phyloP scores from a whole-genome alignment of 2,888 invertebrate species.

The Acronicta leporina region DNA sequence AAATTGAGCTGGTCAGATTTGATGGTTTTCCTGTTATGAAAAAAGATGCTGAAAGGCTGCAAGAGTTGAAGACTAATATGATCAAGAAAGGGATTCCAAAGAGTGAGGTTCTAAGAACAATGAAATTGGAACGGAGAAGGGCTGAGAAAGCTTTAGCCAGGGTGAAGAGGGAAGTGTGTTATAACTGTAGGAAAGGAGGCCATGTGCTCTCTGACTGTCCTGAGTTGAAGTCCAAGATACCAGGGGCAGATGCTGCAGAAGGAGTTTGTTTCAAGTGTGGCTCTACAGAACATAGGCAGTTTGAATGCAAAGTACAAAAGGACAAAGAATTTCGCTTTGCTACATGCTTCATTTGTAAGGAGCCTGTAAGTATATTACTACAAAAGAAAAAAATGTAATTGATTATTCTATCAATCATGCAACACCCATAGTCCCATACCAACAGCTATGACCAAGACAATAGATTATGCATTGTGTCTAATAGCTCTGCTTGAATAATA shows the following conservation, averaged over 20 bases:
- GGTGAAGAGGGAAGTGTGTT: constrained; percentile 92
- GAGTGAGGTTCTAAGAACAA: constrained; percentile 90
- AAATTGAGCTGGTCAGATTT: constrained; percentile 89
- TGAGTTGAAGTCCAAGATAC: constrained; percentile 88
- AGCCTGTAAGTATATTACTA: constrained; percentile 86
- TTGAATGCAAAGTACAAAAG: constrained; percentile 91
- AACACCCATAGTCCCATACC: too few species aligned
- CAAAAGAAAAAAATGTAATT: too few species aligned
- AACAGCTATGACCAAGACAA: too few species aligned
- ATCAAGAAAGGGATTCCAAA: constrained; percentile 91
- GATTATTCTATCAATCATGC: too few species aligned
- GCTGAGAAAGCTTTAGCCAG: constrained; percentile 92
- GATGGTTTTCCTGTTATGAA: constrained; percentile 93
- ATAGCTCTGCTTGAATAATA: too few species aligned
- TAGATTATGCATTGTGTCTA: too few species aligned
- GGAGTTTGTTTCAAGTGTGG: constrained; percentile 97
- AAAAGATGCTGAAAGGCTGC: constrained; percentile 91
- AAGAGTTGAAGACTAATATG: constrained; percentile 90
- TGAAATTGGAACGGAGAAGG: constrained; percentile 92
- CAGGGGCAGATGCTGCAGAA: constrained; percentile 82
- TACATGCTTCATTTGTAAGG: constrained; percentile 96
- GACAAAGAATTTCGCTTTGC: constrained; percentile 93
- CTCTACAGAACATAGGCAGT: constrained; percentile 95
- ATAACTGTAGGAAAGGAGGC: constrained; percentile 93
- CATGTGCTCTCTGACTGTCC: constrained; percentile 95